Evolutionary conservation across 2,888 invertebrate genomes (phyloP), one percentile per base, ranked within the genome.

Genomic region (Trichacis sp.): DNA sequence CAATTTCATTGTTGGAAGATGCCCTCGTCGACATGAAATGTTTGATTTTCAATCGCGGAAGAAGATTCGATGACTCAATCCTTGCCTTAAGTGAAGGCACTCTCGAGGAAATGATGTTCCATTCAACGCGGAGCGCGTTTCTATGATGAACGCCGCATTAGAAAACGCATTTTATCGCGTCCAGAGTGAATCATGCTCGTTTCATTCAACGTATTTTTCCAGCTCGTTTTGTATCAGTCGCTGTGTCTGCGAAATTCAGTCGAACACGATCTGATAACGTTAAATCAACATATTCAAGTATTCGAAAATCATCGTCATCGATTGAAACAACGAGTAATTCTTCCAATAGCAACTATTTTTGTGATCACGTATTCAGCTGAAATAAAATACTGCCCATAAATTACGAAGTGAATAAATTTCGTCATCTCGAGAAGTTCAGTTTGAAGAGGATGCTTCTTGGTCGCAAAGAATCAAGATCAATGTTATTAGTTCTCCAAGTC

Each of bases 161-260:
- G 46, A 46, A 46, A 46, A 11, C 3, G 19, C 24, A 45, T 19
- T 45, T 45, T 20, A 46, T 46, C 9, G 18, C 11, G n/a, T 46
- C 12, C 19, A 5, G 4, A 2, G 14, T 46, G 46, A 46, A 24
- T 46, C 46, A 29, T 12, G 12, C 20, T 24, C 14, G 12, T 46
- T 24, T 8, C 14, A 24, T 46, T 1, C 12, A n/a, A 20, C 19
- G 38, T 45, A 9, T 20, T 45, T 45, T 45, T 45, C 20, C 15
- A 14, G 12, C 12, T 15, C 9, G 24, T 24, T 40, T 14, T 4
- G 15, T n/a, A 24, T 24, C 24, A 11, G 17, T 42, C 42, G n/a
- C 42, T 2, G 2, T 15, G 45, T 15, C 15, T 40, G 14, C 8
- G 8, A 12, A 12, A 40, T 40, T 40, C 12, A 40, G 40, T 40